Evolutionary conservation across 2,113 vertebrate genomes (phyloP), one percentile per base, ranked within the genome.

Genomic region (Calypte anna): DNA sequence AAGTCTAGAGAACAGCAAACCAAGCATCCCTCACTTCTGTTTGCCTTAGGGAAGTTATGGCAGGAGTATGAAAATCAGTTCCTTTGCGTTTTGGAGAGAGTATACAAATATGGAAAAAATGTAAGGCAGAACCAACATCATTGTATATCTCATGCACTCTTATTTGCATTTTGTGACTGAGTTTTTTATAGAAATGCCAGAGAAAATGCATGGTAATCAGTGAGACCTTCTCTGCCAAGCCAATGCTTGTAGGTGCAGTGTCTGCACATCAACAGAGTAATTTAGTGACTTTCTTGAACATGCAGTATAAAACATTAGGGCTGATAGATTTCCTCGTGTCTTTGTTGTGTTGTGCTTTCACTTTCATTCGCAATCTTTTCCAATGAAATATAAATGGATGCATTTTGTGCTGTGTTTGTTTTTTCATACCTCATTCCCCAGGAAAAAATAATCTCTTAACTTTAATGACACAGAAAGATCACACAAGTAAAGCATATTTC

Each of bases 381-480:
- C 22, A 57, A 30, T 68, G 27, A 58, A 59, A 82, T 91, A 70
- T 22, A 59, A 70, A 19, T 31, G 28, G 33, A 30, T 90, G 13
- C 9, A 24, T 78, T 70, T 85, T 72, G 36, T 82, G 43, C 44
- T 69, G 3, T 81, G 30, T 51, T 91, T 50, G 59, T 33, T 53
- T 74, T 48, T 84, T 92, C 69, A 22, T 64, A 55, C 51, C 38
- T 91, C 46, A 13, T 78, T 95, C 68, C 58, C 18, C 38, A 24
- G 64, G 38, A 7, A 38, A 67, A 79, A 36, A 43, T 54, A 74
- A 48, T 16, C 17, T 19, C 55, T 81, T 91, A 43, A 19, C 92
- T 94, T 30, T 88, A 92, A 91, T 73, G 70, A 67, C 57, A 92
- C 66, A 82, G 44, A 25, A 33, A 78, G 23, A 91, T 91, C 55